phyloP scores from a whole-genome alignment of 2,888 invertebrate species.

The Candidula unifasciata region DNA sequence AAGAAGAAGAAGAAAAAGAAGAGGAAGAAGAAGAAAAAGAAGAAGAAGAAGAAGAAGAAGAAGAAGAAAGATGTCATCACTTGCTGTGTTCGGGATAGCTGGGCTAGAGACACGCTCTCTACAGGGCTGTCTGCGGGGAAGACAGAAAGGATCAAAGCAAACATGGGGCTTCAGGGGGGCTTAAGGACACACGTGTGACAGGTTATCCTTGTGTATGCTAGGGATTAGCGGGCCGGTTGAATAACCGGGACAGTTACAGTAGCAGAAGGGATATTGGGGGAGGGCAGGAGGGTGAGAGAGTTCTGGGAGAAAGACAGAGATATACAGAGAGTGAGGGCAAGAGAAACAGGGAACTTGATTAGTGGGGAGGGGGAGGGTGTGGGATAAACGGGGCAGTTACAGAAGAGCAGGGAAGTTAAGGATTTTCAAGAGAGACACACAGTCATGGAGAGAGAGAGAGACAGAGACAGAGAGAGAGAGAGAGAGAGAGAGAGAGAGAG shows the following conservation, averaged over 20 bases:
- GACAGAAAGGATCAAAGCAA: constrained; percentile 18
- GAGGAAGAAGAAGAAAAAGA: background rate
- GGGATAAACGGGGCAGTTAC: too few species aligned
- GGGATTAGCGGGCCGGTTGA: constrained; percentile 16
- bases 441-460: too few species aligned
- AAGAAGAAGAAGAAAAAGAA: background rate
- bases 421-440: too few species aligned
- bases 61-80: background rate
- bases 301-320: too few species aligned
- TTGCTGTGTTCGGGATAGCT: too few species aligned
- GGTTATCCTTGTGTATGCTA: constrained; percentile 7
- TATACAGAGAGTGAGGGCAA: too few species aligned
- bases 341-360: too few species aligned
- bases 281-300: background rate
- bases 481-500: background rate
- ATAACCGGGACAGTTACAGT: background rate
- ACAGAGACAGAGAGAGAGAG: background rate
- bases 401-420: too few species aligned
- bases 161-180: constrained; percentile 5
- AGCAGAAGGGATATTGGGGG: background rate
- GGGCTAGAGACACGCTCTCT: background rate
- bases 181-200: constrained; percentile 21
- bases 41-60: background rate
- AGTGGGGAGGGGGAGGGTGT: too few species aligned
- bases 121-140: background rate